Evolutionary conservation across 1,140 invertebrate species (phyloP), one percentile per base, ranked within the genome.

Genomic region (Ceratina calcarata): DNA sequence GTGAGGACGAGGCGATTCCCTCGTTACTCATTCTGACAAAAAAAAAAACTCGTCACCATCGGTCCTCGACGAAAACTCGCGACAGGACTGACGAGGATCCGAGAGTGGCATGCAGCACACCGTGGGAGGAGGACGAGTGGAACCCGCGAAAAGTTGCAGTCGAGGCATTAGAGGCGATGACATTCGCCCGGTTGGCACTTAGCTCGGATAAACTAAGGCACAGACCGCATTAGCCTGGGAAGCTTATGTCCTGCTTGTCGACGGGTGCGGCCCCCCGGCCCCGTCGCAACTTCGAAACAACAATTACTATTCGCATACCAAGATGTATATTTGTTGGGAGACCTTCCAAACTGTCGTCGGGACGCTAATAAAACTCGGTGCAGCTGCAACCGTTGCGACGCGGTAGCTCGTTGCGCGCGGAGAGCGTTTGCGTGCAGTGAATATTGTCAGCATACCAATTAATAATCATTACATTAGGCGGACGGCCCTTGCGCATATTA

Each of bases 251-350:
- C 45, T 53, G 62, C 37, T 84, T 62, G 68, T 74, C 69, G 60
- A 64, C 60, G 67, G 49, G 64, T 45, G 37, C 10, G 37, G 6
- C 37, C 37, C 37, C 37, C 6, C 37, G 6, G 6, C 37, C 37
- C 37, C 37, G 37, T 45, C 37, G 62, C 71, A 86, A 86, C 83
- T 86, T 86, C 55, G 80, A 73, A 86, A 86, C 85, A 86, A 85
- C 85, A 73, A 86, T 86, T 86, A 86, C 85, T 83, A 86, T 86
- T 84, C 80, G 72, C 80, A 45, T 80, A 72, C 80, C 76, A 75
- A 86, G 85, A 85, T 85, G 80, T 86, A 86, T 85, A 86, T 86
- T 86, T 85, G 80, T 83, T 73, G 72, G 69, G 51, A 84, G 75
- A 85, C 67, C 84, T 66, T 76, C 49, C 76, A 78, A 86, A 86